Evolutionary conservation across 2,888 invertebrate genomes (phyloP).

Genomic region (Leptinotarsa haldemani): DNA sequence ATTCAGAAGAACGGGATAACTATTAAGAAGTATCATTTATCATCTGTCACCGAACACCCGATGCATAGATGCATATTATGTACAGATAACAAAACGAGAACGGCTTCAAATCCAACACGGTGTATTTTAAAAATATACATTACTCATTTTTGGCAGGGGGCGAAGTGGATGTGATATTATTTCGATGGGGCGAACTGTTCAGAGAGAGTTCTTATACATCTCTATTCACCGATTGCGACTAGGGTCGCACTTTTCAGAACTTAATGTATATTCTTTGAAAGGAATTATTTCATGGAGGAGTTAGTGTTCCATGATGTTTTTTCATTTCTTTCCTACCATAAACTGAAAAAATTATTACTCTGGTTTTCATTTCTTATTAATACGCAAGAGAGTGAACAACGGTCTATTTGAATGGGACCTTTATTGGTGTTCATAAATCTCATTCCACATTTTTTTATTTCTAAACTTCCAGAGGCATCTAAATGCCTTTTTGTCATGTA

Average conservation of each 20-base stretch:
- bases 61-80: constrained; percentile 53
- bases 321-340: too few species aligned
- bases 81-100: constrained; percentile 41
- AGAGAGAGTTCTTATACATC: constrained; percentile 9
- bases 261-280: neutral
- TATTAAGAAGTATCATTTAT: constrained; percentile 66
- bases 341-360: too few species aligned
- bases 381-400: too few species aligned
- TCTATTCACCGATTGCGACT: neutral
- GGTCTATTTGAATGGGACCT: too few species aligned
- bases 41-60: constrained; percentile 62
- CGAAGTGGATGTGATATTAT: constrained; percentile 2
- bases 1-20: constrained; percentile 64
- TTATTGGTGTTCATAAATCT: too few species aligned
- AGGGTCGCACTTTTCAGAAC: neutral
- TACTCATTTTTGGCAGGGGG: constrained; percentile 27
- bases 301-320: too few species aligned
- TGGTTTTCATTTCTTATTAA: too few species aligned
- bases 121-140: constrained; percentile 27
- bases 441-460: too few species aligned
- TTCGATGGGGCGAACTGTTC: constrained; percentile 14
- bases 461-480: too few species aligned
- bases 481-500: too few species aligned
- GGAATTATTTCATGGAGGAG: too few species aligned
- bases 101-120: constrained; percentile 33